A percentile compares a stretch with the other conserved stretches of the same genome.
Conservation (phyloP, 2,797 vertebrate species). For the Onychomys torridus region DNA sequence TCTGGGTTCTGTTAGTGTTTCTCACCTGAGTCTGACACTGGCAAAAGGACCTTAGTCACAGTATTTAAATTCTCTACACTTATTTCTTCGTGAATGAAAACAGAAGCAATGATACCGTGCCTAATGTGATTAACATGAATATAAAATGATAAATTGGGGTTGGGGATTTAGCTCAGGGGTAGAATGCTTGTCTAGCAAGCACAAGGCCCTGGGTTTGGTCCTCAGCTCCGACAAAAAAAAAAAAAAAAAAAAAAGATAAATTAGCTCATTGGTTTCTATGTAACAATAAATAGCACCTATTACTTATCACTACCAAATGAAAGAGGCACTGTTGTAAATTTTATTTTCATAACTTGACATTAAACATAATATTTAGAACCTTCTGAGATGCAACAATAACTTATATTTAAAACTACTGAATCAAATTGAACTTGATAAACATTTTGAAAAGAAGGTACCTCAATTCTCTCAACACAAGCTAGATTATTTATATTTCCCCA, state of each 20-base stretch:
- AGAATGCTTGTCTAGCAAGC: no score
- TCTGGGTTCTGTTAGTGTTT: constrained; percentile 17
- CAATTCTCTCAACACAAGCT: constrained; percentile 46
- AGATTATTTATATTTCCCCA: constrained; percentile 34
- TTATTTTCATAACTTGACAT: constrained; percentile 6
- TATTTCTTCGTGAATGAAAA: constrained; percentile 57
- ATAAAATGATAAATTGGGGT: constrained; percentile 53
- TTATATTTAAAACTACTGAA: constrained; percentile 66
- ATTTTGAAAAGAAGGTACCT: constrained; percentile 56
- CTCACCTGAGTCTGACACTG: constrained; percentile 30
- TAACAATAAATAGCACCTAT: constrained; percentile 41
- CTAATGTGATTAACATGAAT: constrained; percentile 52
- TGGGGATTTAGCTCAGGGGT: no score
- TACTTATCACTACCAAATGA: constrained; percentile 65
- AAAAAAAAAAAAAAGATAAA: constrained; percentile 57
- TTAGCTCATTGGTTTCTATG: constrained; percentile 9
- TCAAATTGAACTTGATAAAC: constrained; percentile 20
- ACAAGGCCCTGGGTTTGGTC: no score
- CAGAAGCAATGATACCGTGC: background rate
- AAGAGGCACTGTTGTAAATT: constrained; percentile 15
- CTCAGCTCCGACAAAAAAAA: no score
- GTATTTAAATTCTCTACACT: constrained; percentile 53
- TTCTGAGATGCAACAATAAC: background rate
- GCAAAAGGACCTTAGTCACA: background rate
- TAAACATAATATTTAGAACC: constrained; percentile 39